Conservation (phyloP, 2,888 invertebrate species). For the Cryptops parisi region DNA sequence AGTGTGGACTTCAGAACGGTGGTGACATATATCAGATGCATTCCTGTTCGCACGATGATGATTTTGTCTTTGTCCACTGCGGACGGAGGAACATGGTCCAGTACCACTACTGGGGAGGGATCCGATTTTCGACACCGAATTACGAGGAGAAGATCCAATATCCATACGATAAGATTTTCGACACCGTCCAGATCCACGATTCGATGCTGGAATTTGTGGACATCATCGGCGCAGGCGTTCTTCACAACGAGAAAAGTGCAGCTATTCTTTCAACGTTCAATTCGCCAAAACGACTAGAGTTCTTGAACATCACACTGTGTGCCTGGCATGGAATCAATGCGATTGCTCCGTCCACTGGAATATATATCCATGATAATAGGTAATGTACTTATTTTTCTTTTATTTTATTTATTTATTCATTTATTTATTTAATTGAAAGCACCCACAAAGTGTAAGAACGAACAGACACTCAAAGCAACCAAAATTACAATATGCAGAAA, state of each 20-base stretch:
- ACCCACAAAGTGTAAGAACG: too few relatives aligned
- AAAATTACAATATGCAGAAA: too few relatives aligned
- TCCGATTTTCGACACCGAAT: constrained; percentile 76
- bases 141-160: constrained; percentile 44
- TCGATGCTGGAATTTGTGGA: constrained; percentile 60
- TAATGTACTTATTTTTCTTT: constrained; percentile 19
- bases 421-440: too few relatives aligned
- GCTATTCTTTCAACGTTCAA: constrained; percentile 81
- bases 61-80: constrained; percentile 85
- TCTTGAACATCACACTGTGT: constrained; percentile 63
- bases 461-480: too few relatives aligned
- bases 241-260: constrained; percentile 88
- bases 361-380: constrained; percentile 54
- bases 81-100: constrained; percentile 52
- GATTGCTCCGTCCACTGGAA: constrained; percentile 69
- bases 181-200: constrained; percentile 36
- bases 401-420: too few relatives aligned
- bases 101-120: constrained; percentile 83
- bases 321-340: constrained; percentile 86
- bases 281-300: constrained; percentile 58
- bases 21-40: constrained; percentile 77
- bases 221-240: constrained; percentile 81
- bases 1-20: constrained; percentile 54
- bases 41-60: constrained; percentile 63
- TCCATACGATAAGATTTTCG: background rate